phyloP scores from a whole-genome alignment of 53 echinoderm and acorn worm species.

The Echinarachnius parma region DNA sequence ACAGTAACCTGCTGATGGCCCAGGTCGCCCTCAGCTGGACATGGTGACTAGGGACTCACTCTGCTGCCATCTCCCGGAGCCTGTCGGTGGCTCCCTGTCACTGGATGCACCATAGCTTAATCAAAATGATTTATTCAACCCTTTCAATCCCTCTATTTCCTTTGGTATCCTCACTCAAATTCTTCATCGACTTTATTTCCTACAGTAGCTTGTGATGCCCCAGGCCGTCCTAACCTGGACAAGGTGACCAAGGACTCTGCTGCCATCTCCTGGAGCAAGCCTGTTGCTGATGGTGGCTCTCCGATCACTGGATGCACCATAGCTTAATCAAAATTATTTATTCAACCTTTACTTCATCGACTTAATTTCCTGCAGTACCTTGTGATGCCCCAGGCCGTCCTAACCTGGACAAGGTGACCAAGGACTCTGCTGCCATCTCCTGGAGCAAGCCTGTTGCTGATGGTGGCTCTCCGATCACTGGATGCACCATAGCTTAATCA shows the following conservation, averaged over 20 bases:
- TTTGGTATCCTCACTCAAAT: neutral
- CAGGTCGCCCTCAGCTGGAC: conserved; percentile 72
- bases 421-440: conserved; percentile 79
- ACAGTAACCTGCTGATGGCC: conserved; percentile 95
- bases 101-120: conserved; percentile 78
- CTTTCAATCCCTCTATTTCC: no score
- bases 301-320: conserved; percentile 83
- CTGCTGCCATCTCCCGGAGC: conserved; percentile 78
- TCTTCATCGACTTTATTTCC: neutral
- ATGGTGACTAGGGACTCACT: conserved; percentile 92
- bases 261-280: conserved; percentile 82
- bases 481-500: no score
- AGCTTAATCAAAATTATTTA: no score
- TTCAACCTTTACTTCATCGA: neutral
- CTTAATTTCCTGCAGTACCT: conserved; percentile 53
- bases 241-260: conserved; percentile 91
- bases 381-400: conserved; percentile 89
- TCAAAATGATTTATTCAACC: no score
- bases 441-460: conserved; percentile 85
- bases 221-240: conserved; percentile 72
- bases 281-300: conserved; percentile 82
- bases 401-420: conserved; percentile 80
- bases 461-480: conserved; percentile 85
- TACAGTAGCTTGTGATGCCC: conserved; percentile 94
- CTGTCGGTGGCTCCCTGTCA: conserved; percentile 69